Evolutionary conservation across 2,797 vertebrate species (phyloP).

Genomic region (Tenualosa thibaudeaui): DNA sequence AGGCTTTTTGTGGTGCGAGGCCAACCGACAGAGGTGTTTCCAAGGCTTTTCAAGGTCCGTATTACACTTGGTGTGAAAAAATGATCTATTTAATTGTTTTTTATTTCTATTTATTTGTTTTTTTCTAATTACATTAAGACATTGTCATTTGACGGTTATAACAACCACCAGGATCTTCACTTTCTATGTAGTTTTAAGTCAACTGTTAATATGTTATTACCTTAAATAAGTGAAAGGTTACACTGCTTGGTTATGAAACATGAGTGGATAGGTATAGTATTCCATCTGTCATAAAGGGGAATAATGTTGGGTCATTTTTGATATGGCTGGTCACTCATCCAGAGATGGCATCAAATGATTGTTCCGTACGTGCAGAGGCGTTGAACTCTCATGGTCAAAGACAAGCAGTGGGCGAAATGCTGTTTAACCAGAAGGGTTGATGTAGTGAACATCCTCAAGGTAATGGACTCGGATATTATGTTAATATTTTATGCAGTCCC

Average conservation of each 20-base stretch:
- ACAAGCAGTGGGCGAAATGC: not conserved
- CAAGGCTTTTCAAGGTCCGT: conserved; percentile 90
- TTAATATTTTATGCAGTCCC: not conserved
- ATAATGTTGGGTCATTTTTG: not conserved
- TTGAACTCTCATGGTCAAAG: not conserved
- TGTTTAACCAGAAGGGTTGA: conserved; percentile 7
- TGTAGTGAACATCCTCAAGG: conserved; percentile 7
- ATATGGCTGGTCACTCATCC: not conserved
- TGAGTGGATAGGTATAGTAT: not conserved
- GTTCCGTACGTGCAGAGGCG: not conserved
- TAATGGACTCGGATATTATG: not conserved
- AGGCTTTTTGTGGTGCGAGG: conserved; percentile 91
- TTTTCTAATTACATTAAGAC: no score
- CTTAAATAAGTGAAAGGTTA: not conserved
- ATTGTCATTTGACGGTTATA: no score
- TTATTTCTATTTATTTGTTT: no score
- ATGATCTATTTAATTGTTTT: not conserved
- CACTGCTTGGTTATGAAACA: not conserved
- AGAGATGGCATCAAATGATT: not conserved
- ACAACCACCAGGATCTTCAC: not conserved
- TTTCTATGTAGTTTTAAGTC: not conserved
- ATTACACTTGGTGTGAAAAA: not conserved
- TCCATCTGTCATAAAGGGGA: not conserved
- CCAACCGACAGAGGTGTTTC: conserved; percentile 92
- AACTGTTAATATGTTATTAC: not conserved